These are phyloP conservation scores for Idaea dimidiata DNA, from an alignment of 2,888 invertebrate species.

Conservation along the genomic window DNA sequence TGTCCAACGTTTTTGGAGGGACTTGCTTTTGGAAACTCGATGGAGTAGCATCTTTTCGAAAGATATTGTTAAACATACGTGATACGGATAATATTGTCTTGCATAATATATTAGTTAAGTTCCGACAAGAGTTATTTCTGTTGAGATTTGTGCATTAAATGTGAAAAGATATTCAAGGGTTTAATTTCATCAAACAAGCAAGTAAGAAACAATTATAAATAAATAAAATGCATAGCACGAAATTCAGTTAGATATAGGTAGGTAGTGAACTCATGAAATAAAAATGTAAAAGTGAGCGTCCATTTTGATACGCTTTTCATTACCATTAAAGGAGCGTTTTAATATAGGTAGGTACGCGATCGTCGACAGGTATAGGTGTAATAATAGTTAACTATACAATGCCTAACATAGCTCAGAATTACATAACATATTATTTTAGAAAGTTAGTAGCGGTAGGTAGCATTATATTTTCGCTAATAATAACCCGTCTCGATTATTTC, in stretches of 20 bases:
- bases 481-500: constrained; percentile 20
- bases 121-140: no score
- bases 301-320: constrained; percentile 23
- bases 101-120: no score
- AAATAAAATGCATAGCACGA: not conserved
- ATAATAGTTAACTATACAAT: constrained; percentile 19
- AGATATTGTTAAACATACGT: no score
- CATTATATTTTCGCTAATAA: constrained; percentile 23
- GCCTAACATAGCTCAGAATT: constrained; percentile 31
- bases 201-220: no score
- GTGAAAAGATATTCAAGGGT: no score
- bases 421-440: constrained; percentile 35
- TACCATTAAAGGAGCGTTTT: constrained; percentile 29
- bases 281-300: constrained; percentile 2
- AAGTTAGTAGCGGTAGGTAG: constrained; percentile 25
- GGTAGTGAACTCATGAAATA: not conserved
- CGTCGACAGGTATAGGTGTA: not conserved
- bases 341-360: constrained; percentile 20
- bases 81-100: no score
- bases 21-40: no score
- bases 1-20: no score
- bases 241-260: not conserved
- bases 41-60: no score
- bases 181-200: no score
- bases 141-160: no score